Evolutionary conservation across 2,888 invertebrate species (phyloP).

Genomic region (Xanthia icteritia): DNA sequence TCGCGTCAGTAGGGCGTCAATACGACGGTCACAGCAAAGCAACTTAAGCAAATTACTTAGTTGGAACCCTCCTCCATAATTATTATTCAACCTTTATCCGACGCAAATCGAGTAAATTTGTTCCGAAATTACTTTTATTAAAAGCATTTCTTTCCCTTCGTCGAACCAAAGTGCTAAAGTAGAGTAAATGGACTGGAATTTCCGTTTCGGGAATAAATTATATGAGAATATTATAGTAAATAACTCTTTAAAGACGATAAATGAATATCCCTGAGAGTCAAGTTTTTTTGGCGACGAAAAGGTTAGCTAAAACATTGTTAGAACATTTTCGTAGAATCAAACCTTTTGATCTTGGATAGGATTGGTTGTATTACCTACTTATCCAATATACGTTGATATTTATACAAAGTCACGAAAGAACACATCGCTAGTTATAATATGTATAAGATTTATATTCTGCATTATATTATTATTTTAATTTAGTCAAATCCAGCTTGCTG

Average conservation of each 20-base stretch:
- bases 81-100: slow-evolving; percentile 87
- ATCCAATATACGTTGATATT: neutral
- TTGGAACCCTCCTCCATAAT: slow-evolving; percentile 77
- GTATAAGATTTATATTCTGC: neutral
- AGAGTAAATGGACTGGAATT: slow-evolving; percentile 88
- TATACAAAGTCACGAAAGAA: neutral
- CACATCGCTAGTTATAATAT: neutral
- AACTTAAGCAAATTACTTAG: slow-evolving; percentile 82
- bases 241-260: slow-evolving; percentile 74
- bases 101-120: slow-evolving; percentile 86
- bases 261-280: slow-evolving; percentile 54
- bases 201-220: slow-evolving; percentile 86
- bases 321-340: slow-evolving; percentile 8
- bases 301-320: slow-evolving; percentile 13
- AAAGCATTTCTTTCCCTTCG: slow-evolving; percentile 87
- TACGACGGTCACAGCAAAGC: slow-evolving; percentile 72
- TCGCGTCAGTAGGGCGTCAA: slow-evolving; percentile 59
- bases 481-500: neutral
- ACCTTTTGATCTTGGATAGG: slow-evolving; percentile 4
- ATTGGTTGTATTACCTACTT: neutral
- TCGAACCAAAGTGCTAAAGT: slow-evolving; percentile 87
- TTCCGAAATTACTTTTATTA: slow-evolving; percentile 88
- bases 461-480: neutral
- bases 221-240: slow-evolving; percentile 82
- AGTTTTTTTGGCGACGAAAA: slow-evolving; percentile 26